Evolutionary conservation across 2,113 vertebrate species (phyloP).

Genomic region (Sapajus apella): DNA sequence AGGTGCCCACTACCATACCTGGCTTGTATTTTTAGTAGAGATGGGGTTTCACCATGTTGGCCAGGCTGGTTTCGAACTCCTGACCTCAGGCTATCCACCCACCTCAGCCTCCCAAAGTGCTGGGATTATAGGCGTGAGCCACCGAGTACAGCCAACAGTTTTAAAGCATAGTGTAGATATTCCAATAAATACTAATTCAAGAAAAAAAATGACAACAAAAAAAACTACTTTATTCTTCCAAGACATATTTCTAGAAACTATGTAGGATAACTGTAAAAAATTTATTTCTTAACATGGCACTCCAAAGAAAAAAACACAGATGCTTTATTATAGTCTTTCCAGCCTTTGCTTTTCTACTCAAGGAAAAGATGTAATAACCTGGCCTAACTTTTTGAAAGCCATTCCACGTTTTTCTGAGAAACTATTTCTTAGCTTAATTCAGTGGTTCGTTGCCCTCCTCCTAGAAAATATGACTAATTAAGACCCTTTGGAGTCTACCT

Average conservation of each 20-base stretch:
- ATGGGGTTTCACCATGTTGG: too few species aligned
- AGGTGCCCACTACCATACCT: too few species aligned
- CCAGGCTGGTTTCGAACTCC: too few species aligned
- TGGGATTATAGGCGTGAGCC: too few species aligned
- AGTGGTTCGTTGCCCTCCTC: neutral
- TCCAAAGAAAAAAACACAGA: neutral
- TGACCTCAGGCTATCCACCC: too few species aligned
- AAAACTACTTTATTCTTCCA: conserved; percentile 4
- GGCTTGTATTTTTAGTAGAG: too few species aligned
- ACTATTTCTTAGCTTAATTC: conserved; percentile 11
- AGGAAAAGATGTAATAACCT: neutral
- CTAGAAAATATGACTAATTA: neutral
- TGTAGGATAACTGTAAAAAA: neutral
- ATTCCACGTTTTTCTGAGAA: conserved; percentile 13
- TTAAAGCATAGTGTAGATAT: neutral
- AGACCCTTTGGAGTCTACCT: neutral
- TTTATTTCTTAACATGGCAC: conserved; percentile 2
- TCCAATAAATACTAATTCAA: conserved; percentile 6
- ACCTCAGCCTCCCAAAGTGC: too few species aligned
- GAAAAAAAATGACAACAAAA: neutral
- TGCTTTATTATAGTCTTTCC: neutral
- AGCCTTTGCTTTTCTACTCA: conserved; percentile 15
- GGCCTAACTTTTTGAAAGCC: neutral
- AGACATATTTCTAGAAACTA: conserved; percentile 20
- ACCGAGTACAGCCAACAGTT: neutral